A percentile compares a stretch with the other conserved stretches of the same genome.
Evolutionary conservation across 2,888 invertebrate species (phyloP).

Genomic region (Oscheius onirici): DNA sequence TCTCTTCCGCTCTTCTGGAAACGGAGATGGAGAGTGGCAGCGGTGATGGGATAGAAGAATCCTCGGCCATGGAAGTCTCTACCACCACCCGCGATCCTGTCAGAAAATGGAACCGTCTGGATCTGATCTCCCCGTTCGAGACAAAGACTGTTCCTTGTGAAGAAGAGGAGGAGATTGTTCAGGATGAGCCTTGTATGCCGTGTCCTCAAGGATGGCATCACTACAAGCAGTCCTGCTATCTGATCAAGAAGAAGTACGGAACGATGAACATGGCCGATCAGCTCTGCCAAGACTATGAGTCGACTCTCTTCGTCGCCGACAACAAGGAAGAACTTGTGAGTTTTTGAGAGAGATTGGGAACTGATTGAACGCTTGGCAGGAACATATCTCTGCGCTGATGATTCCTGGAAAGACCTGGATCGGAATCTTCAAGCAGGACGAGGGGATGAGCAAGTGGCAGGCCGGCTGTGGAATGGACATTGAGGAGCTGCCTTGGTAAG

Average conservation of each 20-base stretch:
- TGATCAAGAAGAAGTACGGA: conserved; percentile 1
- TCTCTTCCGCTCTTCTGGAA: no score
- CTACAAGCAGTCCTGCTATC: conserved; percentile 21
- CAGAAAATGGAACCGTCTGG: conserved; percentile 1
- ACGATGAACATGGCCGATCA: not conserved
- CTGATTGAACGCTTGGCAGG: not conserved
- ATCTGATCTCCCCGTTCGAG: not conserved
- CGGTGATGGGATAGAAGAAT: no score
- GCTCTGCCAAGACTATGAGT: not conserved
- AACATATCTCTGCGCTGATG: not conserved
- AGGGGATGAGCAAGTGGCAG: conserved; percentile 7
- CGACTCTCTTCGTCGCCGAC: conserved; percentile 22
- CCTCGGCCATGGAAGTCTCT: not conserved
- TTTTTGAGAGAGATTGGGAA: not conserved
- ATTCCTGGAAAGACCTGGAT: conserved; percentile 5
- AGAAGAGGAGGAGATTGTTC: not conserved
- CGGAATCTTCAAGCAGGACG: conserved; percentile 12
- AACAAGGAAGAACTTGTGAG: not conserved
- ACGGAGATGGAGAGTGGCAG: no score
- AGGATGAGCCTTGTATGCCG: not conserved
- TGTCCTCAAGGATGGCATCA: conserved; percentile 17
- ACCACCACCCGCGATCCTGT: conserved; percentile 4
- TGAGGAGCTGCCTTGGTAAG: conserved; percentile 4
- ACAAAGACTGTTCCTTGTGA: not conserved
- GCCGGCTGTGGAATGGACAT: conserved; percentile 12